phyloP scores from a whole-genome alignment of 1,140 invertebrate species.

The Paralvinella palmiformis region DNA sequence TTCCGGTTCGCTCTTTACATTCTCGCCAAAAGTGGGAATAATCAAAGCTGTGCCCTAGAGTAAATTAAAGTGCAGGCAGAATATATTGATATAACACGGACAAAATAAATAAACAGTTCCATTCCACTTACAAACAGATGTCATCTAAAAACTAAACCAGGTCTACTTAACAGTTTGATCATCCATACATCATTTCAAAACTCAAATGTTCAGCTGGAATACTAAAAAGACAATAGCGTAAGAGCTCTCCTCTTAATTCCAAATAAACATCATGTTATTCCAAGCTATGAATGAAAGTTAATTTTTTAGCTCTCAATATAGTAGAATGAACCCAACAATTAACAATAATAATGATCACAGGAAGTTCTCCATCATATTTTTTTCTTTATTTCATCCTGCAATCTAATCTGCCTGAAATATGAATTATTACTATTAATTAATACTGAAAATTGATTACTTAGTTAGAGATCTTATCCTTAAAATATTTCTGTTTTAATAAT shows the following conservation, averaged over 20 bases:
- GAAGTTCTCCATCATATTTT: slow-evolving; percentile 34
- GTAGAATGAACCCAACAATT: neutral
- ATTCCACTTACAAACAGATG: no score
- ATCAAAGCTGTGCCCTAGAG: no score
- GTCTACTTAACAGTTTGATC: neutral
- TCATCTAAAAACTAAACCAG: no score
- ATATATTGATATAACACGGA: no score
- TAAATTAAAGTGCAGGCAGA: no score
- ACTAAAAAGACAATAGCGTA: no score
- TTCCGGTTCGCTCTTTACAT: no score
- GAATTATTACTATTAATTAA: neutral
- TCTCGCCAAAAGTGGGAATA: no score
- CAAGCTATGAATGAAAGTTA: neutral
- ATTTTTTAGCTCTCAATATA: neutral
- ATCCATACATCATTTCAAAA: neutral
- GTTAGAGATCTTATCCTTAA: neutral
- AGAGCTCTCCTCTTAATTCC: no score
- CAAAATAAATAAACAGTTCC: no score
- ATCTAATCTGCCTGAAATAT: slow-evolving; percentile 29
- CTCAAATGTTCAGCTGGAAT: no score
- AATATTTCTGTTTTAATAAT: no score
- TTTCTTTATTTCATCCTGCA: slow-evolving; percentile 33
- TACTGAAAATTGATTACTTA: neutral
- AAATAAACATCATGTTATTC: neutral
- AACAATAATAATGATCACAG: slow-evolving; percentile 27